Evolutionary conservation across 2,888 invertebrate genomes (phyloP).

Genomic region (Agriotes lineatus): DNA sequence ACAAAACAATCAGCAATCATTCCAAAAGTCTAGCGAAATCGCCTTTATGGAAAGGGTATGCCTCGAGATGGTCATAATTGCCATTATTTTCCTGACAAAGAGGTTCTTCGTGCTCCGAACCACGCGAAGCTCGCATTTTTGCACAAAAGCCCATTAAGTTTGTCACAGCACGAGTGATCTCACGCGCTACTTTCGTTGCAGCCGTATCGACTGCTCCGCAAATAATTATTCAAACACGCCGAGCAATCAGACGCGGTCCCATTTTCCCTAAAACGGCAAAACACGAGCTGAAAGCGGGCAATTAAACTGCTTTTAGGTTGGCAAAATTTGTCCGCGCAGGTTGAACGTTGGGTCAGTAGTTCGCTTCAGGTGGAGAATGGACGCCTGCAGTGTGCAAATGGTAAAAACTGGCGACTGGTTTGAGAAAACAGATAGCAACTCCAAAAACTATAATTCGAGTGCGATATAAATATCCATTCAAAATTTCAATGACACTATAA

Average conservation of each 20-base stretch:
- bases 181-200: conserved; percentile 55
- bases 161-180: conserved; percentile 52
- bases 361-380: too few species aligned
- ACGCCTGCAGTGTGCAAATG: too few species aligned
- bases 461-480: too few species aligned
- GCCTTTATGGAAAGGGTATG: conserved; percentile 33
- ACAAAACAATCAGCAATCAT: not conserved
- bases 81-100: conserved; percentile 42
- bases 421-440: too few species aligned
- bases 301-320: not conserved
- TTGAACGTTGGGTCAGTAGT: too few species aligned
- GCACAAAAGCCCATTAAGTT: conserved; percentile 51
- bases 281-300: not conserved
- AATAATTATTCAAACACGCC: conserved; percentile 27
- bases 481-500: too few species aligned
- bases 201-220: conserved; percentile 5
- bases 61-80: conserved; percentile 46
- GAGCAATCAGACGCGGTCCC: conserved; percentile 3
- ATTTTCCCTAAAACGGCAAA: conserved; percentile 13
- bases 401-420: too few species aligned
- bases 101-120: conserved; percentile 48
- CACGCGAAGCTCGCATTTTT: conserved; percentile 53
- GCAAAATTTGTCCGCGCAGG: too few species aligned
- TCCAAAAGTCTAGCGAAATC: conserved; percentile 22
- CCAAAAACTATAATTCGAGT: too few species aligned